phyloP scores from a whole-genome alignment of 2,797 vertebrate genomes.

The Lepilemur septentrionalis region DNA sequence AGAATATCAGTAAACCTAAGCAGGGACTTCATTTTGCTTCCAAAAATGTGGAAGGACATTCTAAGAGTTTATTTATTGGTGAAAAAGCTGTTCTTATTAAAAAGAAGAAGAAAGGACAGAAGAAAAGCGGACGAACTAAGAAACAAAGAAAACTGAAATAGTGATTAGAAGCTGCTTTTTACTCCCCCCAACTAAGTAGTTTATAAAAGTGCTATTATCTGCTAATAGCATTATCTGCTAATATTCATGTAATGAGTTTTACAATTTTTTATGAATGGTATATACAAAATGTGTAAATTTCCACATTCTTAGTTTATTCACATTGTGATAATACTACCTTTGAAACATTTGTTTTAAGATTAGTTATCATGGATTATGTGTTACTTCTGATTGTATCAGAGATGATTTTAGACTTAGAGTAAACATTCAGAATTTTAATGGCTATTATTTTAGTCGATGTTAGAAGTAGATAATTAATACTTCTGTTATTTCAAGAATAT shows the following conservation, averaged over 20 bases:
- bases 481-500: not conserved
- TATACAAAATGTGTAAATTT: not conserved
- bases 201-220: constrained; percentile 36
- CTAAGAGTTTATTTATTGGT: constrained; percentile 77
- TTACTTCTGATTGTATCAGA: not conserved
- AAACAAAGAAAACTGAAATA: constrained; percentile 72
- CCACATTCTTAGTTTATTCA: not conserved
- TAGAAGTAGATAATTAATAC: not conserved
- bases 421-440: constrained; percentile 17
- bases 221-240: not conserved
- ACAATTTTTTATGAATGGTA: not conserved
- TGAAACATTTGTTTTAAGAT: not conserved
- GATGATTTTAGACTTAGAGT: not conserved
- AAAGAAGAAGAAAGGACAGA: constrained; percentile 78
- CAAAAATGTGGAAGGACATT: constrained; percentile 46
- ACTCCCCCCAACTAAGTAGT: not conserved
- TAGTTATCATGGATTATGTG: not conserved
- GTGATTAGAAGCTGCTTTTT: not conserved
- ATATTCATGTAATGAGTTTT: not conserved
- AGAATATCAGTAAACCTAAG: constrained; percentile 60
- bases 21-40: not conserved
- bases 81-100: constrained; percentile 79
- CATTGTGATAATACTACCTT: not conserved
- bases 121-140: constrained; percentile 47
- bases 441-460: not conserved